Conservation (phyloP, 2,888 invertebrate genomes). For the Campoletis raptor region DNA sequence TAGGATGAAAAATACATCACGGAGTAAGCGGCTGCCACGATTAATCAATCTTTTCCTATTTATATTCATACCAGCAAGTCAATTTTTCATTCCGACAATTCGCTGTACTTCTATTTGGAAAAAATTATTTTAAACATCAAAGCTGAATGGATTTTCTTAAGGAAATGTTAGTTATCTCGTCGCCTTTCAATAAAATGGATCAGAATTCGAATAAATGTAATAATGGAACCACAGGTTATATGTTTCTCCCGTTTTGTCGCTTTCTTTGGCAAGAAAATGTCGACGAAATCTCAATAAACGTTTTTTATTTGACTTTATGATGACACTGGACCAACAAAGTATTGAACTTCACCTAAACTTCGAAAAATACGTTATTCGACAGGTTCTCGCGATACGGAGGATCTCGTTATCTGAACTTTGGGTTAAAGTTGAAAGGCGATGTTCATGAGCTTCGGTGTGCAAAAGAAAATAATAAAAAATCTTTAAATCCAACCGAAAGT, state of each 20-base stretch:
- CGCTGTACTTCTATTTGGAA: background rate
- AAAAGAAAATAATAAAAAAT: constrained; percentile 14
- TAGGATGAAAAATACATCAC: constrained; percentile 28
- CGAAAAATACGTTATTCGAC: background rate
- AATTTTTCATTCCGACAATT: background rate
- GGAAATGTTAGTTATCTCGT: background rate
- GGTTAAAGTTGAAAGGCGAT: constrained; percentile 12
- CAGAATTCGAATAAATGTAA: background rate
- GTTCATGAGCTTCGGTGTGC: constrained; percentile 21
- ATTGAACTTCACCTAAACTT: background rate
- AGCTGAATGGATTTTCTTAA: background rate
- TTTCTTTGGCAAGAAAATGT: background rate
- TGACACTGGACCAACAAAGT: background rate
- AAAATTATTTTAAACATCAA: background rate
- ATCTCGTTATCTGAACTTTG: background rate
- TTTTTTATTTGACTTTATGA: background rate
- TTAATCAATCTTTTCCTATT: constrained; percentile 18
- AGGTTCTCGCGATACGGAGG: background rate
- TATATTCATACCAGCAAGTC: constrained; percentile 1
- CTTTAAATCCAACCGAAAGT: constrained; percentile 44
- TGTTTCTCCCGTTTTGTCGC: background rate
- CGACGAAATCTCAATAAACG: background rate
- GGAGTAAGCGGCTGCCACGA: constrained; percentile 20
- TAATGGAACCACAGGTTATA: background rate
- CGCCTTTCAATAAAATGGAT: background rate